phyloP scores from a whole-genome alignment of 2,888 invertebrate species.

The Napeogenes inachia region DNA sequence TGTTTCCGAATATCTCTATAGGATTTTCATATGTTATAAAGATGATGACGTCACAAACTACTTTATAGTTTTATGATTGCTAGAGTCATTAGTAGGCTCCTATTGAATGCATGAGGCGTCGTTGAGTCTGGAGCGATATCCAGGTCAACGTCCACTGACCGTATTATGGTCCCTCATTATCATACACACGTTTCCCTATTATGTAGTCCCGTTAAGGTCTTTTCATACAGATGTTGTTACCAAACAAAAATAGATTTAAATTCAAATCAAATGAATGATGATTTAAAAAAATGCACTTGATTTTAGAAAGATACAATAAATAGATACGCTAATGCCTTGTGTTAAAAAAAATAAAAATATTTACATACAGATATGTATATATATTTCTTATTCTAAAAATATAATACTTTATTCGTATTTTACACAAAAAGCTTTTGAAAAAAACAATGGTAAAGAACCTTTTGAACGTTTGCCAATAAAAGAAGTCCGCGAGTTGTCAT shows the following conservation, averaged over 20 bases:
- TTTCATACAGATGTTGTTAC: constrained; percentile 3
- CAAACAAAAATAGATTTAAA: no score
- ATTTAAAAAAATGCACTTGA: no score
- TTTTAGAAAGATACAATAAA: no score
- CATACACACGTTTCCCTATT: constrained; percentile 30
- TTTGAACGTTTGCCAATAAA: constrained; percentile 32
- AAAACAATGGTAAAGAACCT: constrained; percentile 20
- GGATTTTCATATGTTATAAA: no score
- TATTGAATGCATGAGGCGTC: constrained; percentile 46
- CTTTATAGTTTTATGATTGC: constrained; percentile 6
- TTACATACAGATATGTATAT: no score
- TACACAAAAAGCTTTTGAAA: neutral
- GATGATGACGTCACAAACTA: neutral
- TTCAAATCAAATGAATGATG: no score
- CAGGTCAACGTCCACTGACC: constrained; percentile 58
- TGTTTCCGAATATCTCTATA: no score
- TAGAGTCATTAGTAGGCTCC: constrained; percentile 23
- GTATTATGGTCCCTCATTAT: constrained; percentile 37
- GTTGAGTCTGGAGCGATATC: constrained; percentile 50
- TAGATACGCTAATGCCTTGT: no score
- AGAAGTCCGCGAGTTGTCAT: constrained; percentile 21
- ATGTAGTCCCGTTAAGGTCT: constrained; percentile 14
- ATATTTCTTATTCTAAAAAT: neutral
- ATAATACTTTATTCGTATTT: neutral
- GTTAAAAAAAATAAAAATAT: no score